These are phyloP conservation scores for Andrena trimmerana DNA, from an alignment of 2,888 invertebrate species.

Conservation along the genomic window DNA sequence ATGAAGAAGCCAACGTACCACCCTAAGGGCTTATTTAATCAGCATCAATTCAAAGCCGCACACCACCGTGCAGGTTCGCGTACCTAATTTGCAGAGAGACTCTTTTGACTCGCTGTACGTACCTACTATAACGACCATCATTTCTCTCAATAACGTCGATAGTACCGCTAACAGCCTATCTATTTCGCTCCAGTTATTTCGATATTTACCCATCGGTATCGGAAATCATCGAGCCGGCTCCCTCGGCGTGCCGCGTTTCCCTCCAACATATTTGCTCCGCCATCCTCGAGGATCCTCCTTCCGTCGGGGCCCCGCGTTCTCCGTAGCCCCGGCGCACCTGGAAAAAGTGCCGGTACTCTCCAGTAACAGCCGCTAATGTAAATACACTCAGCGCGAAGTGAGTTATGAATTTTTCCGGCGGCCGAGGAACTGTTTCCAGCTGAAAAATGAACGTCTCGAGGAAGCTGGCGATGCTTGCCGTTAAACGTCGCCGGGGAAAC, in stretches of 20 bases:
- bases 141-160: not conserved
- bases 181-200: slow-evolving; percentile 10
- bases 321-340: slow-evolving; percentile 5
- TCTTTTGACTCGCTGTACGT: slow-evolving; percentile 2
- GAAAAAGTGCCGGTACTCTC: slow-evolving; percentile 28
- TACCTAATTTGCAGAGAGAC: not conserved
- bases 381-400: slow-evolving; percentile 33
- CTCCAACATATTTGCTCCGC: slow-evolving; percentile 5
- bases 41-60: slow-evolving; percentile 10
- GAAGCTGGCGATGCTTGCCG: slow-evolving; percentile 2
- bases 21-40: not conserved
- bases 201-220: slow-evolving; percentile 14
- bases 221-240: slow-evolving; percentile 16
- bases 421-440: slow-evolving; percentile 7
- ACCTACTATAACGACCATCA: not conserved
- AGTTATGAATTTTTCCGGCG: slow-evolving; percentile 42
- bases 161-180: slow-evolving; percentile 22
- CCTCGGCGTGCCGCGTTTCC: not conserved
- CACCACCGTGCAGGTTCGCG: slow-evolving; percentile 5
- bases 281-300: slow-evolving; percentile 1
- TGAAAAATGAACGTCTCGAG: slow-evolving; percentile 34
- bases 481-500: slow-evolving; percentile 8
- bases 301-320: not conserved
- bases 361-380: slow-evolving; percentile 31
- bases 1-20: no score